Percentiles rank a stretch among this genome's conserved stretches.
Evolutionary conservation across 2,888 invertebrate genomes (phyloP).

Genomic region (Rhyacophila evoluta): DNA sequence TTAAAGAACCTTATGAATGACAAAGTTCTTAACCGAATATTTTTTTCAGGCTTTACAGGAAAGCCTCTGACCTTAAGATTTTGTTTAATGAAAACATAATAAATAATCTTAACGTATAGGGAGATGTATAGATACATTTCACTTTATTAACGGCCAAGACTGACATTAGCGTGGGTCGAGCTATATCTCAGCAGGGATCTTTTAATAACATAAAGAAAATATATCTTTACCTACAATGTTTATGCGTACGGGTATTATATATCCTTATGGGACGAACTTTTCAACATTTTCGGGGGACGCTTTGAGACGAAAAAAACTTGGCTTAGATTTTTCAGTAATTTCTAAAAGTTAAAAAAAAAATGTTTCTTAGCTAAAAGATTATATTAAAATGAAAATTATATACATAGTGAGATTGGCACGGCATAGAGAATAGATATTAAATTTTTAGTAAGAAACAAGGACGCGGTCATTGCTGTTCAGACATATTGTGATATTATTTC

Average conservation of each 20-base stretch:
- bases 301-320: no score
- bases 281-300: not conserved
- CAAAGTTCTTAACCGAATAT: not conserved
- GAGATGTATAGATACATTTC: not conserved
- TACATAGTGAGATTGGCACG: no score
- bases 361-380: no score
- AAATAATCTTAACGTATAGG: not conserved
- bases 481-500: no score
- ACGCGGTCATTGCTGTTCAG: no score
- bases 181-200: not conserved
- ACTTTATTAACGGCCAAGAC: not conserved
- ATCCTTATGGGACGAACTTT: not conserved
- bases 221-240: no score
- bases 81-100: not conserved
- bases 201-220: not conserved
- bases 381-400: no score
- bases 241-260: not conserved
- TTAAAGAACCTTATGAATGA: not conserved
- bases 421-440: no score
- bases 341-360: no score
- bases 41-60: not conserved
- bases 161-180: not conserved
- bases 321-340: no score
- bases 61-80: not conserved
- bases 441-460: no score